These are phyloP conservation scores for Spermophilus dauricus DNA, from an alignment of 2,113 vertebrate genomes.

Conservation along the genomic window DNA sequence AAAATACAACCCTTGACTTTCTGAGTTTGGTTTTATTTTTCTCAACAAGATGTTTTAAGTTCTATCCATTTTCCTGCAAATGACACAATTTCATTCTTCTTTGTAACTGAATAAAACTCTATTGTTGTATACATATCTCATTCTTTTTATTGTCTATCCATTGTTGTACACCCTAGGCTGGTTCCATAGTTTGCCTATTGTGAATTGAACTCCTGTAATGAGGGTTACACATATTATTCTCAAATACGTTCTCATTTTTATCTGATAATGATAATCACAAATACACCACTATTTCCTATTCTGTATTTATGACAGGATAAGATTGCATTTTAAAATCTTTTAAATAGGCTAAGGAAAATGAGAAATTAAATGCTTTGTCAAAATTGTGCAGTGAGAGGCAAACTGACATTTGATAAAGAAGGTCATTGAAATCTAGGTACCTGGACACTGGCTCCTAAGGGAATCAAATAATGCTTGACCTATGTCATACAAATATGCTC, in stretches of 20 bases:
- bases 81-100: too few species aligned
- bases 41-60: too few species aligned
- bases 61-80: too few species aligned
- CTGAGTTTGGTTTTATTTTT: too few species aligned
- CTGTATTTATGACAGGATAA: not conserved
- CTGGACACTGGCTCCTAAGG: not conserved
- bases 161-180: too few species aligned
- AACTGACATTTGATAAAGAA: not conserved
- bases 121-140: too few species aligned
- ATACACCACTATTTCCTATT: not conserved
- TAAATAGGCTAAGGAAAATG: not conserved
- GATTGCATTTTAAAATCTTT: not conserved
- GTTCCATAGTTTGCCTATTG: too few species aligned
- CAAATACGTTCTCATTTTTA: not conserved
- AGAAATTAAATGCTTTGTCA: constrained; percentile 14
- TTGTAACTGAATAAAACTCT: too few species aligned
- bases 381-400: not conserved
- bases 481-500: not conserved
- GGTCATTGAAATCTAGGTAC: not conserved
- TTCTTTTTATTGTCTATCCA: too few species aligned
- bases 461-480: not conserved
- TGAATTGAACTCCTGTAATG: too few species aligned
- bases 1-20: too few species aligned
- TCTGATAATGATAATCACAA: not conserved
- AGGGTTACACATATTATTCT: not conserved